Evolutionary conservation across 2,797 vertebrate species (phyloP).

Genomic region (Oryzias dopingdopingensis): DNA sequence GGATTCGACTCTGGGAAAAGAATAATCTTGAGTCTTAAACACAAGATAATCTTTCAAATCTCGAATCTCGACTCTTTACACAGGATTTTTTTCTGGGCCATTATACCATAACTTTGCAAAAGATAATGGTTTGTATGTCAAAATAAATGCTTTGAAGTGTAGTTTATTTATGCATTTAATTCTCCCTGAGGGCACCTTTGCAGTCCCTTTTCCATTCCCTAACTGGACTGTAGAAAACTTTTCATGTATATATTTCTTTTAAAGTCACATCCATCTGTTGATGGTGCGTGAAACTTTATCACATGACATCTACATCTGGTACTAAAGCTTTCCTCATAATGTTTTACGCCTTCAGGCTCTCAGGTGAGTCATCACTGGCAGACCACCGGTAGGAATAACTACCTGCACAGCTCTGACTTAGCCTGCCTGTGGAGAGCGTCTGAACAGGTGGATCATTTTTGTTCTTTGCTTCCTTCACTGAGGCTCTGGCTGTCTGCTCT

Average conservation of each 20-base stretch:
- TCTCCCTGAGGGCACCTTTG: no score
- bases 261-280: slow-evolving; percentile 51
- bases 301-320: slow-evolving; percentile 45
- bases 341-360: slow-evolving; percentile 32
- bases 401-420: slow-evolving; percentile 45
- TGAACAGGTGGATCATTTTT: slow-evolving; percentile 63
- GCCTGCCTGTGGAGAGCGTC: slow-evolving; percentile 51
- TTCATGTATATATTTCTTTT: slow-evolving; percentile 33
- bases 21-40: no score
- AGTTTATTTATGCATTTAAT: no score
- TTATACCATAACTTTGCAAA: no score
- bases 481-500: slow-evolving; percentile 47
- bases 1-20: no score
- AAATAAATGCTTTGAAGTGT: no score
- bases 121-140: no score
- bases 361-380: slow-evolving; percentile 44
- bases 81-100: no score
- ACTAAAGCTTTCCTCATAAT: slow-evolving; percentile 28
- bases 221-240: not conserved
- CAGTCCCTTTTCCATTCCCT: not conserved
- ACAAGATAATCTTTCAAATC: no score
- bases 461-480: slow-evolving; percentile 45
- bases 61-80: no score
- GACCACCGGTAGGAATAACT: slow-evolving; percentile 45
- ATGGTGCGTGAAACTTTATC: slow-evolving; percentile 33